phyloP scores from a whole-genome alignment of 1,140 invertebrate species.

The Drosophila punjabiensis region DNA sequence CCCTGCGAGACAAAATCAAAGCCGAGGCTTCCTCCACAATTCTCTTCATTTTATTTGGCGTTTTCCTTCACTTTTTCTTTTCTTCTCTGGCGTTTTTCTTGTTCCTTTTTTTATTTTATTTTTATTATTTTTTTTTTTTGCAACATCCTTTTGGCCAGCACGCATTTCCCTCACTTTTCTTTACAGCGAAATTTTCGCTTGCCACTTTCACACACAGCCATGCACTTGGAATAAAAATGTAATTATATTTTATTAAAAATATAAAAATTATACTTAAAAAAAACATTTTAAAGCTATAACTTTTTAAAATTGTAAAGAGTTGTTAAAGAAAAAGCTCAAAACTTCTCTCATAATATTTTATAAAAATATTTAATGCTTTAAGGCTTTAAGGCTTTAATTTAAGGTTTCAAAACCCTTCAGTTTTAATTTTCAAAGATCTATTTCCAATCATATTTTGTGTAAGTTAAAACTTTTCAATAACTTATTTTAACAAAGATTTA shows the following conservation, averaged over 20 bases:
- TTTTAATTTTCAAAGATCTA: not conserved
- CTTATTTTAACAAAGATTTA: not conserved
- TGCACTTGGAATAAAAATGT: not conserved
- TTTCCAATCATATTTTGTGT: not conserved
- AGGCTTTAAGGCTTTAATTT: too few relatives aligned
- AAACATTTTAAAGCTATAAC: not conserved
- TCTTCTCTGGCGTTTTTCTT: slow-evolving; percentile 1
- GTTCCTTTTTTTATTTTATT: not conserved
- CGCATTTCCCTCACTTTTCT: slow-evolving; percentile 40
- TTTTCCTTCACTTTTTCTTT: slow-evolving; percentile 51
- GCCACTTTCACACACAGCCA: slow-evolving; percentile 43
- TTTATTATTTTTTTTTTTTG: slow-evolving; percentile 40
- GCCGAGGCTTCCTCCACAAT: slow-evolving; percentile 25
- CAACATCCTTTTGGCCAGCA: slow-evolving; percentile 77
- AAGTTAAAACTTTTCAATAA: not conserved
- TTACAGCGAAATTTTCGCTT: slow-evolving; percentile 42
- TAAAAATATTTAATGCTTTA: not conserved
- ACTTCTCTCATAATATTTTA: not conserved
- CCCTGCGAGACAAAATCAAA: slow-evolving; percentile 46
- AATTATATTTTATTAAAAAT: not conserved
- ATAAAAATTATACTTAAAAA: not conserved
- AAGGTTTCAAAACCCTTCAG: not conserved
- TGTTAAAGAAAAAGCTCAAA: not conserved
- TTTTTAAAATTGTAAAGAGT: not conserved
- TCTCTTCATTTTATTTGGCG: slow-evolving; percentile 71